These are phyloP conservation scores for Leucoptera coffeella DNA, from an alignment of 2,888 invertebrate genomes.

Conservation along the genomic window DNA sequence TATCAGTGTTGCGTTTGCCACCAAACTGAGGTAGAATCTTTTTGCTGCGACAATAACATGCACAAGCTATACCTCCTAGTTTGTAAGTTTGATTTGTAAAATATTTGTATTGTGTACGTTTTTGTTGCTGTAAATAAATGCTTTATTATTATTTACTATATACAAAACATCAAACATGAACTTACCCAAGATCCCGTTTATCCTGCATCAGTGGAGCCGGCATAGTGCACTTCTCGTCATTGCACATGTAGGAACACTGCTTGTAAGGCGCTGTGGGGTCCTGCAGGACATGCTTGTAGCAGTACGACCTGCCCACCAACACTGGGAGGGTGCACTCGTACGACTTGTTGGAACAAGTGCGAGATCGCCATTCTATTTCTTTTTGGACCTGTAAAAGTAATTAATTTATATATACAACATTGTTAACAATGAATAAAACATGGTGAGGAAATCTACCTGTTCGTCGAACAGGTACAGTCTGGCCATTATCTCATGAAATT, in stretches of 20 bases:
- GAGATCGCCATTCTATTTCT: slow-evolving; percentile 56
- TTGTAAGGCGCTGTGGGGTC: slow-evolving; percentile 80
- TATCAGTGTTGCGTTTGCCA: too few relatives aligned
- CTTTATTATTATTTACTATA: too few relatives aligned
- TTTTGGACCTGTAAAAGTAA: slow-evolving; percentile 49
- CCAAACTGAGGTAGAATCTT: too few relatives aligned
- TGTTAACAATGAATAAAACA: too few relatives aligned
- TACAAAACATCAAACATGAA: slow-evolving; percentile 1
- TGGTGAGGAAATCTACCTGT: too few relatives aligned
- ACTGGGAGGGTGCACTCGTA: slow-evolving; percentile 56
- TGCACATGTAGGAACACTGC: slow-evolving; percentile 66
- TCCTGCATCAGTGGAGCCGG: slow-evolving; percentile 59
- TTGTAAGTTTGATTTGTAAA: neutral
- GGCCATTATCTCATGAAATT: too few relatives aligned
- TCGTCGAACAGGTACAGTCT: too few relatives aligned
- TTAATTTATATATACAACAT: too few relatives aligned
- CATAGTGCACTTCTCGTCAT: slow-evolving; percentile 68
- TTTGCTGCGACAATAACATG: too few relatives aligned
- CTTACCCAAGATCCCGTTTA: slow-evolving; percentile 18
- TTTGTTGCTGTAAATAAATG: too few relatives aligned
- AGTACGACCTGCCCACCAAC: slow-evolving; percentile 65
- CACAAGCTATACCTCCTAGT: neutral
- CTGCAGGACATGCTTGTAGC: slow-evolving; percentile 70
- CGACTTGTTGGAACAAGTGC: slow-evolving; percentile 55
- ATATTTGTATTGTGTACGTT: neutral